Evolutionary conservation across 1,140 invertebrate species (phyloP).

Genomic region (Danaus melanippus): DNA sequence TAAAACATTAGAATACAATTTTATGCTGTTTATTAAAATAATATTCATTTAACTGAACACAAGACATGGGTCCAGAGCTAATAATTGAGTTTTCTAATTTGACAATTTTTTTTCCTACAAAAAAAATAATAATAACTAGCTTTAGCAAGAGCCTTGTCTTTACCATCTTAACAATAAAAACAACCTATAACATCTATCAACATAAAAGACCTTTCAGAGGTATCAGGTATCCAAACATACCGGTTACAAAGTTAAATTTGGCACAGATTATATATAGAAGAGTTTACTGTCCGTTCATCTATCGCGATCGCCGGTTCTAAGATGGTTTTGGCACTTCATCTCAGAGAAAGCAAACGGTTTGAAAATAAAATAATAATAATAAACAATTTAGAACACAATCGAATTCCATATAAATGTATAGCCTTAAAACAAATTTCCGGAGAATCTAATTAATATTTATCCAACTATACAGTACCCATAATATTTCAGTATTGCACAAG

Average conservation of each 20-base stretch:
- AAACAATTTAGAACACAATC: conserved; percentile 35
- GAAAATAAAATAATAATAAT: conserved; percentile 26
- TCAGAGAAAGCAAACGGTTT: conserved; percentile 22
- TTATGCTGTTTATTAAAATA: conserved; percentile 72
- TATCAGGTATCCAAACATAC: conserved; percentile 38
- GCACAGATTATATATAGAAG: conserved; percentile 48
- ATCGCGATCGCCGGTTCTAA: conserved; percentile 40
- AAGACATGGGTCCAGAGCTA: conserved; percentile 66
- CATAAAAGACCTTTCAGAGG: conserved; percentile 59
- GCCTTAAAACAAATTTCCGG: conserved; percentile 39
- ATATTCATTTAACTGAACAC: conserved; percentile 71
- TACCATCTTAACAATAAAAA: conserved; percentile 70
- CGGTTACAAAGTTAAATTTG: conserved; percentile 53
- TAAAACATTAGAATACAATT: conserved; percentile 49
- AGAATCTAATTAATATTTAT: conserved; percentile 52
- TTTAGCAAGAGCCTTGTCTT: conserved; percentile 40
- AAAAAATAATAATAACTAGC: conserved; percentile 48
- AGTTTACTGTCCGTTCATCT: conserved; percentile 36
- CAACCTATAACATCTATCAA: conserved; percentile 70
- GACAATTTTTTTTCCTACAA: conserved; percentile 51
- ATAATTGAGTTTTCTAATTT: conserved; percentile 67
- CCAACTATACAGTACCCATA: conserved; percentile 63
- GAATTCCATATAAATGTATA: conserved; percentile 47
- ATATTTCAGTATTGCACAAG: conserved; percentile 59
- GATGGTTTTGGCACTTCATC: conserved; percentile 57